phyloP scores from a whole-genome alignment of 2,113 vertebrate genomes.

The Baryphthengus martii region DNA sequence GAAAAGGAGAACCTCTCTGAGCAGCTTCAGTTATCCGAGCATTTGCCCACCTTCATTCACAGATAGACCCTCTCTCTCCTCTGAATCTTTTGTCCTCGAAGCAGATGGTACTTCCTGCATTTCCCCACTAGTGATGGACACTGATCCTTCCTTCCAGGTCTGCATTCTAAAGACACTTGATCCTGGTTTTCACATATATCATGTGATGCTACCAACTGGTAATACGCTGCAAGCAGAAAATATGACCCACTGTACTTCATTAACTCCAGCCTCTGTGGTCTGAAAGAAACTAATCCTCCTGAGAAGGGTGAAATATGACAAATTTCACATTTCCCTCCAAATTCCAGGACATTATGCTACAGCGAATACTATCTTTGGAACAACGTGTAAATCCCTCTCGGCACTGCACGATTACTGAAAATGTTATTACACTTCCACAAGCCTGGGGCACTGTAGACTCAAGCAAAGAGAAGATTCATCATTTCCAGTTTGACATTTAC shows the following conservation, averaged over 20 bases:
- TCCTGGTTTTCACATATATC: not conserved
- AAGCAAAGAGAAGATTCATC: not conserved
- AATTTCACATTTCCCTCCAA: not conserved
- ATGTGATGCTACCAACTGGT: not conserved
- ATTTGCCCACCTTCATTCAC: not conserved
- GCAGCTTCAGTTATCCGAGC: not conserved
- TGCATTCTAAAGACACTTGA: not conserved
- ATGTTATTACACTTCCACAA: not conserved
- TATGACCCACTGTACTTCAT: accelerated
- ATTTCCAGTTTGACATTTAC: not conserved
- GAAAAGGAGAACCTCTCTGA: not conserved
- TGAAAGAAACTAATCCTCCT: not conserved
- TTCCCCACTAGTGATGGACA: not conserved
- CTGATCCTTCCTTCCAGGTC: not conserved
- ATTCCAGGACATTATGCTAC: not conserved
- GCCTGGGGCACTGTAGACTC: not conserved
- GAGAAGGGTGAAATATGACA: accelerated
- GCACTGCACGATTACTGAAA: not conserved
- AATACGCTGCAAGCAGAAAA: not conserved
- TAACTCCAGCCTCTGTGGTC: not conserved
- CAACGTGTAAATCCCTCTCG: not conserved
- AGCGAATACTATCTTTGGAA: not conserved
- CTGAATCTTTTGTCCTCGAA: not conserved
- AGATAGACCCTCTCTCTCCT: not conserved
- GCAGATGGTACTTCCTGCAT: not conserved